Evolutionary conservation across 1,140 invertebrate species (phyloP).

Genomic region (Bombus confusus): DNA sequence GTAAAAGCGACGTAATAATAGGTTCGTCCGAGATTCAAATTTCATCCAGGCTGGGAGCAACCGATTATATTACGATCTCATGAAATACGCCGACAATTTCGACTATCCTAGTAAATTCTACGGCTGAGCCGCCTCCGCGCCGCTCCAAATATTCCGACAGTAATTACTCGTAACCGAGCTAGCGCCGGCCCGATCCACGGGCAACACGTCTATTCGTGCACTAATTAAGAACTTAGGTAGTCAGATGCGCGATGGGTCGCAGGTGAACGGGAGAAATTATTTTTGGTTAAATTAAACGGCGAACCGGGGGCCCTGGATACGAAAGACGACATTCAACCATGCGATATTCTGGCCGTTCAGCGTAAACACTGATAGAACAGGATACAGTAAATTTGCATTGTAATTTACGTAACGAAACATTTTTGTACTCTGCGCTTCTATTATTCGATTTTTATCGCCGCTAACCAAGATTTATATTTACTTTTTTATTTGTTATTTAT

Average conservation of each 20-base stretch:
- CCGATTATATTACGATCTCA: slow-evolving; percentile 37
- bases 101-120: slow-evolving; percentile 26
- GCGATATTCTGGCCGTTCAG: background rate
- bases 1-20: slow-evolving; percentile 8
- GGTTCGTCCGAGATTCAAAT: slow-evolving; percentile 1
- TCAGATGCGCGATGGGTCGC: too few relatives aligned
- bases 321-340: background rate
- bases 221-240: slow-evolving; percentile 25
- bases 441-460: background rate
- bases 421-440: background rate
- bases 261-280: background rate
- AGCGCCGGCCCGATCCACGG: background rate
- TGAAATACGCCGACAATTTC: slow-evolving; percentile 37
- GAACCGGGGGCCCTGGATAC: too few relatives aligned
- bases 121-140: background rate
- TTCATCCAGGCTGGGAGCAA: background rate
- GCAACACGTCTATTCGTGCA: background rate
- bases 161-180: slow-evolving; percentile 30
- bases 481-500: too few relatives aligned
- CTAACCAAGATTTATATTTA: background rate
- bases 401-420: background rate
- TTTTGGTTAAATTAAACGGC: slow-evolving; percentile 8
- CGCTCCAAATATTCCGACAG: slow-evolving; percentile 31
- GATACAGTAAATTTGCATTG: background rate
- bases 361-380: background rate